Evolutionary conservation across 2,888 invertebrate genomes (phyloP).

Genomic region (Trileptium ribeirensis): DNA sequence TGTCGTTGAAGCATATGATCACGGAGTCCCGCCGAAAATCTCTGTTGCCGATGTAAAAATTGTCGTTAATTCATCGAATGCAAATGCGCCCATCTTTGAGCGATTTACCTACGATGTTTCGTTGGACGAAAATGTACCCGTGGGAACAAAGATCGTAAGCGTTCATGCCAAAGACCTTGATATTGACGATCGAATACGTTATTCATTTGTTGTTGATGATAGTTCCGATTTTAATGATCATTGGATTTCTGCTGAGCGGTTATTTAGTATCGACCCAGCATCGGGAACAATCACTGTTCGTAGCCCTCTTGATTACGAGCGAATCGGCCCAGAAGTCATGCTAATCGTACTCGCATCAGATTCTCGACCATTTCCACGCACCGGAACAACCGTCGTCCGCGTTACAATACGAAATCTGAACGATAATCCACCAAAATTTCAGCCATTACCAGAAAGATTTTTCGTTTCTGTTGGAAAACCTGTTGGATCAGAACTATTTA

Average conservation of each 20-base stretch:
- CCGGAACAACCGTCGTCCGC: slow-evolving; percentile 57
- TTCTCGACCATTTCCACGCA: slow-evolving; percentile 60
- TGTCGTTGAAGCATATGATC: slow-evolving; percentile 20
- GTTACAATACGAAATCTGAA: slow-evolving; percentile 82
- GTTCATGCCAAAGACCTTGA: slow-evolving; percentile 55
- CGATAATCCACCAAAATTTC: slow-evolving; percentile 83
- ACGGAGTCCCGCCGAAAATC: slow-evolving; percentile 1
- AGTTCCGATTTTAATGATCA: no score
- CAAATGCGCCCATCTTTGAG: slow-evolving; percentile 13
- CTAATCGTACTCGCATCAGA: slow-evolving; percentile 76
- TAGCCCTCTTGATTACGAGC: slow-evolving; percentile 84
- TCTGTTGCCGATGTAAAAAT: neutral
- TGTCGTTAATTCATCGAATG: slow-evolving; percentile 16
- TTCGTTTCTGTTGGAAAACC: slow-evolving; percentile 61
- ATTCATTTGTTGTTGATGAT: no score
- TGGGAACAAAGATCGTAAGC: slow-evolving; percentile 79
- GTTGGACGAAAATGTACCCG: slow-evolving; percentile 84
- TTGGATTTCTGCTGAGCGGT: no score
- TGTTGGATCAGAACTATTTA: neutral
- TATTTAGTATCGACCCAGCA: slow-evolving; percentile 79
- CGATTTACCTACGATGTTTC: slow-evolving; percentile 52
- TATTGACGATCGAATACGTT: slow-evolving; percentile 29
- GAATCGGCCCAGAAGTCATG: slow-evolving; percentile 70
- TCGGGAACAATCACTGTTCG: slow-evolving; percentile 81
- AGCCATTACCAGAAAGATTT: slow-evolving; percentile 87